These are phyloP conservation scores for Nomada fucata DNA, from an alignment of 2,888 invertebrate genomes.

Conservation along the genomic window DNA sequence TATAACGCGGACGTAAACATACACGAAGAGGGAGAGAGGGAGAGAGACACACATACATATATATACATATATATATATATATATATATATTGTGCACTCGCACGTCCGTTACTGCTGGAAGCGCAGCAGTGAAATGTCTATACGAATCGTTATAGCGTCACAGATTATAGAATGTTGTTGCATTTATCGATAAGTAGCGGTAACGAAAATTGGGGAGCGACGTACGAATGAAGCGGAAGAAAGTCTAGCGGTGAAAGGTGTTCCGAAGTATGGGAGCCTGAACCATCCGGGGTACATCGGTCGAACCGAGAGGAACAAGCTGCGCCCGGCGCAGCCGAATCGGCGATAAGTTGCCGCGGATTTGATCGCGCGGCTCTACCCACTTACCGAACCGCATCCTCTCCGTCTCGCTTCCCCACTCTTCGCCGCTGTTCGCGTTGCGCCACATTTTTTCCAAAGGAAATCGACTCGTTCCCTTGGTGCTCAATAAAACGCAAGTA, in stretches of 20 bases:
- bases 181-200: constrained; percentile 52
- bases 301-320: background rate
- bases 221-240: constrained; percentile 16
- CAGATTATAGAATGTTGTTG: constrained; percentile 65
- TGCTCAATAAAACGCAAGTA: constrained; percentile 67
- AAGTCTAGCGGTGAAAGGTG: too few relatives aligned
- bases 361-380: background rate
- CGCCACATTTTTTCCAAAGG: constrained; percentile 11
- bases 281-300: background rate
- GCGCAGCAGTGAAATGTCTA: background rate
- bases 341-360: background rate
- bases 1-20: background rate
- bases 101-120: background rate
- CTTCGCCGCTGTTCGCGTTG: background rate
- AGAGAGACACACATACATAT: background rate
- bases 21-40: too few relatives aligned
- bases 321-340: background rate
- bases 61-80: too few relatives aligned
- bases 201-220: background rate
- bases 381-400: background rate
- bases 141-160: constrained; percentile 50
- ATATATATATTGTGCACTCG: background rate
- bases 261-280: too few relatives aligned
- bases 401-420: background rate
- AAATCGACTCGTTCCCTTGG: constrained; percentile 15